These are phyloP conservation scores for Butorides virescens DNA, from an alignment of 2,113 vertebrate genomes.

Conservation along the genomic window DNA sequence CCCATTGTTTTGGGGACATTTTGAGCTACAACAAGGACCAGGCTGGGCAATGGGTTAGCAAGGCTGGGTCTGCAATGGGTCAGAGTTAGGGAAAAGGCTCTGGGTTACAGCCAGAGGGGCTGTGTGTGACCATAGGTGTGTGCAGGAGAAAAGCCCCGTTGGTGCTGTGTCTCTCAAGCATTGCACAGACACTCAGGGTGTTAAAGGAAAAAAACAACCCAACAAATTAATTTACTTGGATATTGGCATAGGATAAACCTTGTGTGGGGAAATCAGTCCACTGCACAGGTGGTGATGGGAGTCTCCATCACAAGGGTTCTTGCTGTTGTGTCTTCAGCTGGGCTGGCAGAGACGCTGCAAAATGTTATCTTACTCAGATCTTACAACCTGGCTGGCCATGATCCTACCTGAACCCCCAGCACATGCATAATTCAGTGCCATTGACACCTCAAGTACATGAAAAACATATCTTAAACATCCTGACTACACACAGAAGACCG, in stretches of 20 bases:
- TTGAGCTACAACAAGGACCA: background rate
- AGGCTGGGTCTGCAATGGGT: background rate
- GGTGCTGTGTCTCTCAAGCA: background rate
- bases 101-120: fast-evolving
- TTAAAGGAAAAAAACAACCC: background rate
- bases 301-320: background rate
- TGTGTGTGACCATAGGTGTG: background rate
- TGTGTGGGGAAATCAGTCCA: background rate
- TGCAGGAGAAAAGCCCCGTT: background rate
- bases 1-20: background rate
- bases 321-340: background rate
- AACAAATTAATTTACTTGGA: background rate
- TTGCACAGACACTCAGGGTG: background rate
- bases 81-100: background rate
- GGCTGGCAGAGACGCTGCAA: background rate
- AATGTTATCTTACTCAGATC: background rate
- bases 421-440: background rate
- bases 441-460: background rate
- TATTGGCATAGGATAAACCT: background rate
- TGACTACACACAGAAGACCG: background rate
- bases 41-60: background rate
- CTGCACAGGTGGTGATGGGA: background rate
- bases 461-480: background rate
- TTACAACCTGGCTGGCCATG: background rate
- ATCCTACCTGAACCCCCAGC: background rate